Base-by-base conservation (phyloP, 2,888 invertebrate genomes). In the Mongoloraphidia duomilia region DNA sequence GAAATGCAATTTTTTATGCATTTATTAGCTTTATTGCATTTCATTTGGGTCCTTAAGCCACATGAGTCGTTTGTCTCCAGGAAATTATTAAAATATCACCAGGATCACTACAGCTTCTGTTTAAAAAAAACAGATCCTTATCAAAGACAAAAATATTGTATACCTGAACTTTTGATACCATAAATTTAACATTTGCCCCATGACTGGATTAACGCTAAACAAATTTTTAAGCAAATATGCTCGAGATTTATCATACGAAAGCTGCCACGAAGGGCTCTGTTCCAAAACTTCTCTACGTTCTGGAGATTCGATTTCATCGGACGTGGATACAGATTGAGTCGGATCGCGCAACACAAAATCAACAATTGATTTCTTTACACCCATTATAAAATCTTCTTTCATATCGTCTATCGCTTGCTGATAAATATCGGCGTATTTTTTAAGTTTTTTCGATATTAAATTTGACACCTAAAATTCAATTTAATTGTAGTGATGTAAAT, bases 281-380 rank as follows among this genome's bases (percentile, higher is more conserved):
- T 68, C 65, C 51, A 77, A 67, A 54, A 81, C 52, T 63, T 84
- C 79, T 58, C 66, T 63, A 60, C 81, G 71, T 54, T 76, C 62
- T 42, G 70, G 70, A 1, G 76, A 73, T 48, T 64, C 61, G 33
- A 71, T 68, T 49, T 76, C 74, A 53, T 70, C 70, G 54, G 71
- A 68, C 6, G 68, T 55, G 1, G 72, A 68, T 55, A 73, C 74
- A 58, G 72, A 70, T 68, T 75, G 60, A 2, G 73, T 70, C 0
- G 86, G 83, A 67, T 91, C 87, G 59, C 84, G 82, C 5, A 95
- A 71, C 0, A 92, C 90, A 64, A 91, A 95, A 68, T 94, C 93
- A 0, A 95, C 86, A 46, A 89, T 85, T 0, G 92, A 85, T 63
- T 91, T 92, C 63, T 93, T 94, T 62, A 93, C 86, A 53, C 86